Percentiles rank a stretch among this genome's conserved stretches.
These are phyloP conservation scores for Rhinichthys osculus DNA, from an alignment of 2,797 vertebrate genomes.

Conservation along the genomic window DNA sequence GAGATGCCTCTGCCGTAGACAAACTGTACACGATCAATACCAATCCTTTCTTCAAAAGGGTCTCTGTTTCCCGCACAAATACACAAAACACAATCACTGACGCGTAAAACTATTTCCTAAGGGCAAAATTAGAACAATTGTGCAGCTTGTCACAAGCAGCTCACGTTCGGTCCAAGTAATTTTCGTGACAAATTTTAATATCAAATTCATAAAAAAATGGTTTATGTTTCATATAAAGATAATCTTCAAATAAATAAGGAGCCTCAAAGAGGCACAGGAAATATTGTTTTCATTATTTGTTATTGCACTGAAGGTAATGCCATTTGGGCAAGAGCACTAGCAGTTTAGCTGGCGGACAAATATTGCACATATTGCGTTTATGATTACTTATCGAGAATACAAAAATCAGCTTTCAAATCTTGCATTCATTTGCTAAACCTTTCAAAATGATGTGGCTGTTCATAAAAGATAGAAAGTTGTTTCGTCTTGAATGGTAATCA, in stretches of 20 bases:
- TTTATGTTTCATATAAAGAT: constrained; percentile 41
- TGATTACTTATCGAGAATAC: not conserved
- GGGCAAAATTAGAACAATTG: constrained; percentile 14
- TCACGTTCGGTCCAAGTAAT: not conserved
- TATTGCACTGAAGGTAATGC: constrained; percentile 27
- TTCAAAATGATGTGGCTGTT: not conserved
- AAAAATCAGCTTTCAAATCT: constrained; percentile 6
- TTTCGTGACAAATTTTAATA: not conserved
- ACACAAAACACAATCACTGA: constrained; percentile 15
- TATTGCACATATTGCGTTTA: constrained; percentile 10
- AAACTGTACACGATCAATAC: constrained; percentile 42
- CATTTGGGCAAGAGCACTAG: not conserved
- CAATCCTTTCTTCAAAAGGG: not conserved
- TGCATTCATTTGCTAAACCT: not conserved
- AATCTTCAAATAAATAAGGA: constrained; percentile 47
- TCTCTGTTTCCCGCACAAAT: not conserved
- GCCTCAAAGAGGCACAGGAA: constrained; percentile 5
- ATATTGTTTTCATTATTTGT: constrained; percentile 47
- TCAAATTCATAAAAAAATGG: constrained; percentile 37
- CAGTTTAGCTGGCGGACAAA: constrained; percentile 3
- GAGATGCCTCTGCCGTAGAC: constrained; percentile 39
- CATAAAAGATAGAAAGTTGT: not conserved
- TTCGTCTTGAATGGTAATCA: not conserved
- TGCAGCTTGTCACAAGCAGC: not conserved
- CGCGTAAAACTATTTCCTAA: constrained; percentile 7